Percentiles rank a stretch among this genome's conserved stretches.
Evolutionary conservation across 2,113 vertebrate species (phyloP).

Genomic region (Rhegmatorhina hoffmannsi): DNA sequence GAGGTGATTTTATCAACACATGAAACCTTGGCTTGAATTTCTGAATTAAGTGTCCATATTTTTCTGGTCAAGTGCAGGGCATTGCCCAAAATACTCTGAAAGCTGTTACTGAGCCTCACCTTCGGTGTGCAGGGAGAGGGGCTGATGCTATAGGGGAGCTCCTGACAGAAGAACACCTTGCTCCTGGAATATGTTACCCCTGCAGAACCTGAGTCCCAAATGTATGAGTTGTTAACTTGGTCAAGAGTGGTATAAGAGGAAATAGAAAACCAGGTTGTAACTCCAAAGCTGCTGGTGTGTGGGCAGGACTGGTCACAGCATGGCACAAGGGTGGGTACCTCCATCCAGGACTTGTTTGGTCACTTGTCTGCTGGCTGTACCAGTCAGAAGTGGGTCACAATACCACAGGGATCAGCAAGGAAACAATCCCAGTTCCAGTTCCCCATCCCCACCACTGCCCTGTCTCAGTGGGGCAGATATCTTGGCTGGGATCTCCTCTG

Average conservation of each 20-base stretch:
- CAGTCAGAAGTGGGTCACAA: neutral
- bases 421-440: neutral
- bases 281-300: neutral
- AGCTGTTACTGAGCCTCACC: neutral
- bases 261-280: neutral
- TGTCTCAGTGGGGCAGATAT: neutral
- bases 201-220: neutral
- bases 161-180: neutral
- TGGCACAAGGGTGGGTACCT: neutral
- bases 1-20: neutral
- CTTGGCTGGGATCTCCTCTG: neutral
- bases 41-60: neutral
- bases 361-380: neutral
- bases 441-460: neutral
- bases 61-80: neutral
- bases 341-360: fast-evolving
- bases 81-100: neutral
- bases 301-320: neutral
- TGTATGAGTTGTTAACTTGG: neutral
- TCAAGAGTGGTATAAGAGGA: neutral
- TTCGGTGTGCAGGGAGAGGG: neutral
- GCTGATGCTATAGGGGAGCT: neutral
- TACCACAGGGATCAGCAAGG: neutral
- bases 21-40: neutral
- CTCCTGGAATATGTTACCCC: neutral